Evolutionary conservation across 2,113 vertebrate species (phyloP).

Genomic region (Gnathonemus longibarbis): DNA sequence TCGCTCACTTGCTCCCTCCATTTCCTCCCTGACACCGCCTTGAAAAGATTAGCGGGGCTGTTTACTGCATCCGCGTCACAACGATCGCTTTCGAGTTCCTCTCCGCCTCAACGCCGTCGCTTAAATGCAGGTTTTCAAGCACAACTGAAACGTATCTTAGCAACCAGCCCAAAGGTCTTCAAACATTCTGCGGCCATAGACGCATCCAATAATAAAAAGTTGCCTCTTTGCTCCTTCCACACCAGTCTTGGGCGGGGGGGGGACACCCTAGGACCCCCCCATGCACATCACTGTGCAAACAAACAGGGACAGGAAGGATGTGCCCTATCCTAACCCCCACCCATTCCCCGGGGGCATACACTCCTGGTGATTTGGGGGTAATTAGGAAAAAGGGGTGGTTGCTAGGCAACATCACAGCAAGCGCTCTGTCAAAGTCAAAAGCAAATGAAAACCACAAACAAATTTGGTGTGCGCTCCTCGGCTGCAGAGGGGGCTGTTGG

Average conservation of each 20-base stretch:
- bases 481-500: neutral
- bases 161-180: neutral
- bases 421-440: neutral
- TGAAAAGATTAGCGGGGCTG: neutral
- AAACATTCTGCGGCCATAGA: neutral
- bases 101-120: neutral
- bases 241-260: neutral
- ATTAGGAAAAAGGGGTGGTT: neutral
- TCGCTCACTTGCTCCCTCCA: neutral
- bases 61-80: neutral
- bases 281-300: neutral
- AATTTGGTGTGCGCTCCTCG: neutral
- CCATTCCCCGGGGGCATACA: neutral
- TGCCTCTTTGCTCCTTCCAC: neutral
- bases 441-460: neutral
- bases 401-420: neutral
- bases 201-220: neutral
- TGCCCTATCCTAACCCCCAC: neutral
- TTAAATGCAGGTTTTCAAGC: neutral
- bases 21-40: neutral
- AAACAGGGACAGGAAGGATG: constrained; percentile 2
- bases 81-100: neutral
- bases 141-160: constrained; percentile 7
- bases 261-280: neutral
- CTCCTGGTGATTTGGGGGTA: neutral